Evolutionary conservation across 1,140 invertebrate species (phyloP), one percentile per base, ranked within the genome.

Genomic region (Megalonaias nervosa): DNA sequence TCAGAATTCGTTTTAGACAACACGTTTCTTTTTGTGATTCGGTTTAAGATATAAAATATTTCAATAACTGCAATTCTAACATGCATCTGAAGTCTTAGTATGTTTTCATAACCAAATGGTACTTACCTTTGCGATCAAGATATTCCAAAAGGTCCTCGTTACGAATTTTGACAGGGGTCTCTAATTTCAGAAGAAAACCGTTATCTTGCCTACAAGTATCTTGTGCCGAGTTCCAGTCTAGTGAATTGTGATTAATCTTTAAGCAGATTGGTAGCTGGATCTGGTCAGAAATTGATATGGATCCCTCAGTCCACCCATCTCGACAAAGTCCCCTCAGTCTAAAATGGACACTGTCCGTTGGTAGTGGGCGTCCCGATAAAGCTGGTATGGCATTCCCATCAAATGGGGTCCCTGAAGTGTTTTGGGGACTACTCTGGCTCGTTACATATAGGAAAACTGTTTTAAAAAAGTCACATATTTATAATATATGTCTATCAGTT

Each of bases 241-340:
- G 69, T 38, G 67, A 48, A 23, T 77, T 23, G n/a, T 56, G 62
- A 66, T 77, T 77, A 48, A 77, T 59, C 61, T 77, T 77, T 21
- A 77, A 58, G 60, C 75, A 77, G 16, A 77, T 59, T 48, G 75
- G 70, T 55, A 77, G 71, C 57, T 71, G 70, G 48, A 61, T 67
- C n/a, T 70, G 69, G n/a, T 62, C 58, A 16, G 55, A 17, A 26
- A 65, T 56, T 17, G 48, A 62, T n/a, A 70, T 75, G 11, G 38
- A 65, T 23, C 74, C 74, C 14, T 38, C 31, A 6, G 31, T 38
- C 74, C 74, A 75, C 14, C 74, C 74, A 58, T 70, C 74, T 57
- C 74, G 58, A 58, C 74, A 75, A 5, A 75, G 21, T 14, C 74
- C 74, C 23, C 61, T 38, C 11, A n/a, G 58, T 48, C 38, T 6